phyloP scores from a whole-genome alignment of 2,113 vertebrate species.

The Macrotis lagotis region DNA sequence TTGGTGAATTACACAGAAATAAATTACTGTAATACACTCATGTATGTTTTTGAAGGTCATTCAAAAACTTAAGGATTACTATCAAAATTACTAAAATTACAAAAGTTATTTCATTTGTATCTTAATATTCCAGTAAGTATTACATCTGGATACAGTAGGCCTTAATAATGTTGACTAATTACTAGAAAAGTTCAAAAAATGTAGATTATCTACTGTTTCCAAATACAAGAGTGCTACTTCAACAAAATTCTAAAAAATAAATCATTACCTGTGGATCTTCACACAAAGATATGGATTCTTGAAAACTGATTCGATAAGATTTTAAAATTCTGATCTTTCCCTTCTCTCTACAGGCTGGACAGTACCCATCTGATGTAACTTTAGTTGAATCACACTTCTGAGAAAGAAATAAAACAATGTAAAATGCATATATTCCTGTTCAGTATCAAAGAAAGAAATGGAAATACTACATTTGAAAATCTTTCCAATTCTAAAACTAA shows the following conservation, averaged over 20 bases:
- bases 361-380: conserved; percentile 75
- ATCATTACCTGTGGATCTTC: conserved; percentile 90
- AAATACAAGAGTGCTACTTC: neutral
- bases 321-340: conserved; percentile 86
- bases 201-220: neutral
- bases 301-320: conserved; percentile 90
- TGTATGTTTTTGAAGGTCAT: neutral
- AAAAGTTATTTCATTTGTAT: neutral
- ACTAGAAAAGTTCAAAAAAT: neutral
- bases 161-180: neutral
- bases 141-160: neutral
- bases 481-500: conserved; percentile 54
- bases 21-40: neutral
- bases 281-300: conserved; percentile 93
- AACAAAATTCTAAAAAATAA: neutral
- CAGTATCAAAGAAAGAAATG: conserved; percentile 56
- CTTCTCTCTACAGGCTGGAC: conserved; percentile 92
- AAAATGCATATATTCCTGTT: conserved; percentile 53
- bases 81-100: neutral
- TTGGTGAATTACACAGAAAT: neutral
- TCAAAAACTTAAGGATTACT: neutral
- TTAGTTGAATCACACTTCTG: conserved; percentile 82
- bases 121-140: neutral
- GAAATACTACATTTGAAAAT: conserved; percentile 58
- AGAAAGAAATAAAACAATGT: conserved; percentile 66